Evolutionary conservation across 2,797 vertebrate genomes (phyloP).

Genomic region (Harpagifer antarcticus): DNA sequence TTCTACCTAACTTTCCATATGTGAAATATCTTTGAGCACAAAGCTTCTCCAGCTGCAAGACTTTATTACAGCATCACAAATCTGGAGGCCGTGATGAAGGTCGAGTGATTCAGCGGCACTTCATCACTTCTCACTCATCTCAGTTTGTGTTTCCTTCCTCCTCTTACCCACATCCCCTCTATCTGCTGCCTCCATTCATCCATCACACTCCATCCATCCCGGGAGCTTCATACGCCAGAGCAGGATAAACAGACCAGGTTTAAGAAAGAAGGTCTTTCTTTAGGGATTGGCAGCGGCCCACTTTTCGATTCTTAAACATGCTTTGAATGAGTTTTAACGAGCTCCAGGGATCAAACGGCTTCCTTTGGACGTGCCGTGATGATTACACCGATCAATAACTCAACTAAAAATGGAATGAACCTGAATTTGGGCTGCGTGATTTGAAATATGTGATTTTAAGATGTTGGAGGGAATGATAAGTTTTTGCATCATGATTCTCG

Average conservation of each 20-base stretch:
- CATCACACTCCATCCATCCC: conserved; percentile 58
- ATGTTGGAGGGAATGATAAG: no score
- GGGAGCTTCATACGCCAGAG: conserved; percentile 9
- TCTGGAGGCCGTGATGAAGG: no score
- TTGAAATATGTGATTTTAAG: no score
- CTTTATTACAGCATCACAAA: no score
- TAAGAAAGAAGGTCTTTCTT: conserved; percentile 37
- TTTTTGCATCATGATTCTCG: no score
- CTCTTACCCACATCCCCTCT: conserved; percentile 39
- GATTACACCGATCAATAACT: conserved; percentile 15
- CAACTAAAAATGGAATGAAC: background rate
- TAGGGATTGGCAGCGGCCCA: conserved; percentile 32
- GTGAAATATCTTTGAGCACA: no score
- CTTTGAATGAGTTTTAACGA: conserved; percentile 37
- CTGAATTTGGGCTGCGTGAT: background rate
- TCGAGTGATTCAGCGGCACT: conserved; percentile 25
- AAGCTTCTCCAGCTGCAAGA: no score
- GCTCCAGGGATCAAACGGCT: conserved; percentile 17
- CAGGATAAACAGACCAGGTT: conserved; percentile 18
- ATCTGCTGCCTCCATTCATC: conserved; percentile 43
- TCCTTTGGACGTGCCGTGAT: conserved; percentile 4
- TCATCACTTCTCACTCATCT: conserved; percentile 61
- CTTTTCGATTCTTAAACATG: conserved; percentile 28
- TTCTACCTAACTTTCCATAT: no score
- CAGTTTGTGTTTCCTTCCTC: conserved; percentile 21